These are phyloP conservation scores for Cetoscarus ocellatus DNA, from an alignment of 2,797 vertebrate genomes.

Conservation along the genomic window DNA sequence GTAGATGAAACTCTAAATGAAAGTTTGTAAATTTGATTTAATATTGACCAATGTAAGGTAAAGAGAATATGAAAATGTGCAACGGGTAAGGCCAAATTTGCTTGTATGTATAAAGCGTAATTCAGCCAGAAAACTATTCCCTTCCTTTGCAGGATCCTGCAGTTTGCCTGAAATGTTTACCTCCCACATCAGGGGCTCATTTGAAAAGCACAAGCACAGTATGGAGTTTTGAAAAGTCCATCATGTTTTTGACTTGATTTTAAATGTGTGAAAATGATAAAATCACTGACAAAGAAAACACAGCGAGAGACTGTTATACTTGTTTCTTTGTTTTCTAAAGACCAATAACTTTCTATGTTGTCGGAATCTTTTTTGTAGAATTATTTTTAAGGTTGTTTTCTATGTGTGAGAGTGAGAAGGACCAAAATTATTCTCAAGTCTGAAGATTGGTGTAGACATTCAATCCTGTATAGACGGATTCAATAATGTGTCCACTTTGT, in stretches of 20 bases:
- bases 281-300: conserved; percentile 70
- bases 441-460: conserved; percentile 52
- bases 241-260: conserved; percentile 70
- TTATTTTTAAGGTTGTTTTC: conserved; percentile 82
- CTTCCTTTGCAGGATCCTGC: conserved; percentile 66
- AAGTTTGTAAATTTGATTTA: conserved; percentile 67
- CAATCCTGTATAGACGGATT: conserved; percentile 51
- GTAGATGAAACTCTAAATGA: conserved; percentile 67
- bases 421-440: conserved; percentile 81
- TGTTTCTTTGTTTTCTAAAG: conserved; percentile 86
- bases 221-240: conserved; percentile 70
- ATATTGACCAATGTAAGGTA: conserved; percentile 70
- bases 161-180: conserved; percentile 76
- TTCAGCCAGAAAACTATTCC: conserved; percentile 69
- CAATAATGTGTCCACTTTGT: conserved; percentile 52
- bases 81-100: conserved; percentile 81
- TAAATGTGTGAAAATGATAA: conserved; percentile 80
- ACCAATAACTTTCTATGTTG: conserved; percentile 85
- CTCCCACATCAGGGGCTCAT: conserved; percentile 67
- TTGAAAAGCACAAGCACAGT: conserved; percentile 85
- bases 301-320: conserved; percentile 88
- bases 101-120: conserved; percentile 73
- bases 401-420: conserved; percentile 83
- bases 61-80: conserved; percentile 79
- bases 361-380: conserved; percentile 83